Evolutionary conservation across 1,140 invertebrate species (phyloP), one percentile per base, ranked within the genome.

Genomic region (Formica exsecta): DNA sequence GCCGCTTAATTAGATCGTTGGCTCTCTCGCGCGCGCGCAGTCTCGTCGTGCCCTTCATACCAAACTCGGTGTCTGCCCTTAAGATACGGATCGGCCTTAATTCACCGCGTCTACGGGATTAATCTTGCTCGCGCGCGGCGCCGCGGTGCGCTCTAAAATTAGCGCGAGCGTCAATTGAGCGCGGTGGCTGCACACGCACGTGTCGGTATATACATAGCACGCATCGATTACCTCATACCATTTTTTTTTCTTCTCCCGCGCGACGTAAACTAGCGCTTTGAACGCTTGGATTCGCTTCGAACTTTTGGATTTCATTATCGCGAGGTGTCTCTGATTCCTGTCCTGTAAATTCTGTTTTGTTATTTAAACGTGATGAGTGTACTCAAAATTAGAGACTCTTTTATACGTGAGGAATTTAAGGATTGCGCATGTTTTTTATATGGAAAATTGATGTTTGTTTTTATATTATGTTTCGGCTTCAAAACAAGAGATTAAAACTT

Each of bases 81-180:
- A 65, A 85, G 89, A 90, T 90, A 90, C 68, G 76, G 68, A 90
- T 90, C 89, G 79, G 81, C 89, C 81, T 90, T 90, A 90, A 90
- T 90, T 90, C 89, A 74, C 59, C 75, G 85, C 76, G 74, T 73
- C 88, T 80, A 66, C 86, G 64, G 77, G 66, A 83, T 91, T 90
- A 86, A 88, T 90, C 84, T 74, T 76, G 68, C 48, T 90, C 32
- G 61, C 68, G 80, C 48, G 48, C 48, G 74, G 51, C 71, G 57
- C 74, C 68, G 57, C 74, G 74, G 66, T 38, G 71, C 86, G 74
- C 44, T 62, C 89, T 89, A 91, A 90, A 91, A 88, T 91, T 91
- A 91, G 77, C 76, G 71, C 73, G 41, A 54, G 62, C 70, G 88
- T 70, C 80, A 74, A 79, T 87, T 85, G 57, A 59, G 59, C 70